These are phyloP conservation scores for Ryuthela nishihirai DNA, from an alignment of 2,888 invertebrate species.

Conservation along the genomic window DNA sequence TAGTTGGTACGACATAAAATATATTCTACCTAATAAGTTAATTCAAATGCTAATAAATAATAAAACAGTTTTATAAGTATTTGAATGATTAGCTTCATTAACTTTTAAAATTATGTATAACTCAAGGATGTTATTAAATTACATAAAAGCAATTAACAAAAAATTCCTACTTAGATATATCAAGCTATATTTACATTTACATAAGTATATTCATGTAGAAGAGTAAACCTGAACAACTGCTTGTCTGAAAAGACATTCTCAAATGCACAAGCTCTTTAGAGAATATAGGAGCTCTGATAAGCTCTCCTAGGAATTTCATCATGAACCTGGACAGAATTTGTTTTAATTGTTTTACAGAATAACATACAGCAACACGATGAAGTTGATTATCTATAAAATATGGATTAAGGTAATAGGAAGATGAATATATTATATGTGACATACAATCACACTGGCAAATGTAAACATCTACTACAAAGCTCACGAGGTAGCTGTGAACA, in stretches of 20 bases:
- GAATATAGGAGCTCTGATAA: constrained; percentile 34
- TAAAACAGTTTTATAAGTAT: no score
- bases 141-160: no score
- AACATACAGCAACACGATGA: no score
- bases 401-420: constrained; percentile 21
- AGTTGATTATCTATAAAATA: constrained; percentile 39
- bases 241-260: constrained; percentile 31
- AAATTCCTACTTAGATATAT: no score
- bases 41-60: no score
- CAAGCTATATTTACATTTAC: no score
- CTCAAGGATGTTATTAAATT: no score
- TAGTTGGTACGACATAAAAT: no score
- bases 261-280: constrained; percentile 38
- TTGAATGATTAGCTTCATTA: no score
- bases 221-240: constrained; percentile 6
- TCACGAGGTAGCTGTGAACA: constrained; percentile 21
- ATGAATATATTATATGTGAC: constrained; percentile 22
- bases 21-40: no score
- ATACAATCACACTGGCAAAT: constrained; percentile 12
- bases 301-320: constrained; percentile 38
- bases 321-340: constrained; percentile 14
- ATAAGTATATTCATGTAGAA: constrained; percentile 1
- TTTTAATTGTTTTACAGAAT: constrained; percentile 13
- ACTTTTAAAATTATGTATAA: no score
- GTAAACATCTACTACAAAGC: constrained; percentile 5